Conservation (phyloP, 2,888 invertebrate genomes). For the Drosophila macrospina region DNA sequence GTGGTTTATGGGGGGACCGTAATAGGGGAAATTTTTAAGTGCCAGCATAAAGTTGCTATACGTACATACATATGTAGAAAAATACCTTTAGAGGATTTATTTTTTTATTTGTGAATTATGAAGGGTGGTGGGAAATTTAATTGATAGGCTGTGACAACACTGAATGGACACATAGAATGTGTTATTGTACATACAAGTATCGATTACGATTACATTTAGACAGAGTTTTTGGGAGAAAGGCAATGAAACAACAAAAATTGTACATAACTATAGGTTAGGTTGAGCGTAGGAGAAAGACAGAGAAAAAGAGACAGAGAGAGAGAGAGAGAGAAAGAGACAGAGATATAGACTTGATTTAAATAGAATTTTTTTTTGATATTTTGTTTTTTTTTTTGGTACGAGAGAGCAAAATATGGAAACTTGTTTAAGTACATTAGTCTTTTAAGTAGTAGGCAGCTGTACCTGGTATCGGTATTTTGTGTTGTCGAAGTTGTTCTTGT, state of each 20-base stretch:
- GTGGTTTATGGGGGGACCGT: neutral
- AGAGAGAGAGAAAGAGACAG: slow-evolving; percentile 45
- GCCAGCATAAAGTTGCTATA: neutral
- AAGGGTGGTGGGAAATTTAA: slow-evolving; percentile 13
- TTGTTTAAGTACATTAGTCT: slow-evolving; percentile 50
- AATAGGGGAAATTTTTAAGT: neutral
- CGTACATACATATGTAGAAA: neutral
- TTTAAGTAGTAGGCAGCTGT: slow-evolving; percentile 61
- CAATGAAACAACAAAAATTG: slow-evolving; percentile 49
- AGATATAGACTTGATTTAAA: slow-evolving; percentile 25
- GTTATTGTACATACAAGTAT: slow-evolving; percentile 36
- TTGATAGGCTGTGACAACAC: neutral
- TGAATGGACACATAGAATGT: slow-evolving; percentile 18
- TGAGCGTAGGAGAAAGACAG: slow-evolving; percentile 51
- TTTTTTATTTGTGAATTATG: slow-evolving; percentile 11
- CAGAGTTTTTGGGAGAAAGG: slow-evolving; percentile 50
- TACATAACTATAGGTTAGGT: slow-evolving; percentile 49
- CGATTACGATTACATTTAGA: slow-evolving; percentile 57
- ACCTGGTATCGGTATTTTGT: slow-evolving; percentile 82
- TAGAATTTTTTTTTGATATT: slow-evolving; percentile 20
- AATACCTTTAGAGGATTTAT: neutral
- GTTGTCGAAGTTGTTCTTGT: slow-evolving; percentile 73
- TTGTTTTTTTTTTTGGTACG: slow-evolving; percentile 47
- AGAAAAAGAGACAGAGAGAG: slow-evolving; percentile 43
- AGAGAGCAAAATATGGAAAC: slow-evolving; percentile 76